phyloP scores from a whole-genome alignment of 1,140 invertebrate species.

The Uloborus diversus region DNA sequence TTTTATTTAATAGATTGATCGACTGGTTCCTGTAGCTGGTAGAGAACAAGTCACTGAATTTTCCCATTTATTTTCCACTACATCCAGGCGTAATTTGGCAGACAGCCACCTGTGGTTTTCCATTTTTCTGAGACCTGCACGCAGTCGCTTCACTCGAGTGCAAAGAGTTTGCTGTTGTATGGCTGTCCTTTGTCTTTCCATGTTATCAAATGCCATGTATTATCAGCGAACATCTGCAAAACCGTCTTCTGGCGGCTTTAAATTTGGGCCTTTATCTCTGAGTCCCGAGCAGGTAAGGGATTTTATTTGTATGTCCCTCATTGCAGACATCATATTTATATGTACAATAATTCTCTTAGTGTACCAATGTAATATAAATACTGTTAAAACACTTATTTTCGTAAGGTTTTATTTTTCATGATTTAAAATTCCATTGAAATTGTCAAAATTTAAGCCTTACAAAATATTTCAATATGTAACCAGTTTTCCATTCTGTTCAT shows the following conservation, averaged over 20 bases:
- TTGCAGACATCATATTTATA: too few relatives aligned
- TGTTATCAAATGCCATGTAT: conserved; percentile 70
- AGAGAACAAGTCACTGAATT: conserved; percentile 66
- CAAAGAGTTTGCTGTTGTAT: conserved; percentile 69
- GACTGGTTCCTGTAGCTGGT: conserved; percentile 68
- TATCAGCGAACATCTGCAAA: conserved; percentile 62
- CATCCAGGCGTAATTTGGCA: conserved; percentile 66
- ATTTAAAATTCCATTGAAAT: too few relatives aligned
- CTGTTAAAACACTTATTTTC: too few relatives aligned
- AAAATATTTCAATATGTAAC: too few relatives aligned
- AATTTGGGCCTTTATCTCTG: conserved; percentile 66
- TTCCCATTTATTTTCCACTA: conserved; percentile 66
- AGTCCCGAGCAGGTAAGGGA: conserved; percentile 42
- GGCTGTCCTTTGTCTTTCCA: conserved; percentile 67
- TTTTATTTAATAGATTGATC: conserved; percentile 65
- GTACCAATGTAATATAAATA: too few relatives aligned
- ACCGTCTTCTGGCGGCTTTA: conserved; percentile 59
- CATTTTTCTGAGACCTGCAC: conserved; percentile 67
- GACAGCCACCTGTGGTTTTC: conserved; percentile 72
- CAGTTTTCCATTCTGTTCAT: too few relatives aligned
- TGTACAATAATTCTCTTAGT: too few relatives aligned
- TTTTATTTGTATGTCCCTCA: too few relatives aligned
- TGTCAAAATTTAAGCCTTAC: neutral
- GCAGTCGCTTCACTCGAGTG: conserved; percentile 67
- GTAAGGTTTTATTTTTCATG: too few relatives aligned